Base-by-base conservation (phyloP, 64 coral and sea anemone genomes). In the Acropora yongei region DNA sequence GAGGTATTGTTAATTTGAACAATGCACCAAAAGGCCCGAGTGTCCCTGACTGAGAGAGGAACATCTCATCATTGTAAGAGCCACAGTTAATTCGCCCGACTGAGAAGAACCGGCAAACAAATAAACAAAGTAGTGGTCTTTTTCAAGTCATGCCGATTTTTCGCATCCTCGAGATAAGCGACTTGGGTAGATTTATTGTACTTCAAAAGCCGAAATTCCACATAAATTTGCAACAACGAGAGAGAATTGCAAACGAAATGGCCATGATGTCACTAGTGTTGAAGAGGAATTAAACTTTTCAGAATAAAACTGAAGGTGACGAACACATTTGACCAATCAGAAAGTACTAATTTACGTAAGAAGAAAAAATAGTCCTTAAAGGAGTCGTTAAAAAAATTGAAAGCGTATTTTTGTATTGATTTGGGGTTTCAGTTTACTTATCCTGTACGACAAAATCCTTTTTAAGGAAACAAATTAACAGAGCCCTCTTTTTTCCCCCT, bases 1-100 rank as follows among this genome's bases (percentile, higher is more conserved):
- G 45, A 40, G 65, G 41, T 85, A 71, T 85, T 85, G 82, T 71
- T 85, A 45, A 14, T 49, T 16, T 85, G 68, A 85, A 85, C 42
- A 85, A 72, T 48, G 49, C 63, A 71, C 82, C 18, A 71, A 85
- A 71, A 85, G 49, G 80, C 4, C 51, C 4, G 51, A 41, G 44
- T 48, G 82, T 68, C 20, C 82, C 49, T 85, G 58, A n/a, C 42
- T 10, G 19, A 14, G 2, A 18, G 68, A 45, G 8, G 60, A 71
- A 85, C 72, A 42, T 85, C 65, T 85, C 65, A 47, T 85, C 82
- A 48, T 14, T 10, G 43, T 71, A 5, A 41, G 14, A 69, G 49
- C 16, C 5, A 69, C 43, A 43, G 82, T 48, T 48, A 71, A 17
- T 72, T 41, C 17, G 12, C 55, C 11, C 65, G 58, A 30, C 30